These are phyloP conservation scores for Onychorhynchus coronatus DNA, from an alignment of 2,113 vertebrate genomes.

Conservation along the genomic window DNA sequence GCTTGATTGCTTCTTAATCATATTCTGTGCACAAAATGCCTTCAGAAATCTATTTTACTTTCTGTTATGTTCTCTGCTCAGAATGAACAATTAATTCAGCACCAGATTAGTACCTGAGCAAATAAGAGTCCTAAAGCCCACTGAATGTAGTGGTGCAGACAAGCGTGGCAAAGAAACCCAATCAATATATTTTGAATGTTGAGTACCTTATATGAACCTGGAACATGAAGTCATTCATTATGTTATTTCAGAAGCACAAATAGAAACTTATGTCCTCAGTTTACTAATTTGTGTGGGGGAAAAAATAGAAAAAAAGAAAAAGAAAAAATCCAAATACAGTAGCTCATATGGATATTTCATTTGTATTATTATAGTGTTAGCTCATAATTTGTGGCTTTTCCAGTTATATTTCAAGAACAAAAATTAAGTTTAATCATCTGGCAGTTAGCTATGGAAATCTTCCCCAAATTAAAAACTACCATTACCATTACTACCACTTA, in stretches of 20 bases:
- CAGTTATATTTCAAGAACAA: background rate
- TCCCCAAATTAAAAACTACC: background rate
- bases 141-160: background rate
- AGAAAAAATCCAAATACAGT: background rate
- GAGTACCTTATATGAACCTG: background rate
- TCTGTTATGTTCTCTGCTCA: background rate
- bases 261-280: background rate
- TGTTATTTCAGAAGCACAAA: background rate
- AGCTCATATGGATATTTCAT: background rate
- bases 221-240: background rate
- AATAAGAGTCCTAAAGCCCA: background rate
- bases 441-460: background rate
- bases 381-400: background rate
- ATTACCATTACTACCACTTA: no score
- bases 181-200: background rate
- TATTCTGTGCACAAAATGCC: background rate
- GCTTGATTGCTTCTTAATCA: background rate
- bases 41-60: constrained; percentile 10
- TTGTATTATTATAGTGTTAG: background rate
- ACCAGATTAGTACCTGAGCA: background rate
- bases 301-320: background rate
- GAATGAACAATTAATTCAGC: background rate
- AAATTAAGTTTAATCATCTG: background rate
- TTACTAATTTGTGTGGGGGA: background rate
- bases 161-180: background rate